Evolutionary conservation across 2,113 vertebrate species (phyloP), one percentile per base, ranked within the genome.

Genomic region (Hemiscyllium ocellatum): DNA sequence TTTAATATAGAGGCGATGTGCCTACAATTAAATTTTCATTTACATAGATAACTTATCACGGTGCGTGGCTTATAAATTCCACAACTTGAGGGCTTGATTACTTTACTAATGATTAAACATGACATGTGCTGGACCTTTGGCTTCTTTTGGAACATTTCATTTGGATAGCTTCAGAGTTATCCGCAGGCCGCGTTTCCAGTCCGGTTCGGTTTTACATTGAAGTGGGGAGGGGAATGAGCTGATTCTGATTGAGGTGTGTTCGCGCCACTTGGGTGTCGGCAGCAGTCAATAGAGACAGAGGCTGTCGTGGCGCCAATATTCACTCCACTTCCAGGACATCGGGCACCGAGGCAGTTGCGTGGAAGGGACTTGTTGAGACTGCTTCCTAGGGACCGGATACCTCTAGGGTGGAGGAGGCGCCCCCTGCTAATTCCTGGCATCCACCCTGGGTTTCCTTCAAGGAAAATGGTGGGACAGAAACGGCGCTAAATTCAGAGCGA

Each of bases 301-400:
- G 3, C 22, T 76, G 22, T 52, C 6, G 42, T 52, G 94, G 94
- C 94, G 94, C 94, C 93, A 47, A 42, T 0, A 6, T 24, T 69
- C 66, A 2, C 66, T 94, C n/a, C 66, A 29, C 50, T 70, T 42
- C 42, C 94, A 26, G 69, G 68, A 95, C 94, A 10, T 52, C 4
- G 52, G 94, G 94, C 94, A 72, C 94, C 94, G 69, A 33, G 47
- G 94, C 69, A 76, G 17, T 95, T 95, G 47, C 68, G 93, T 70
- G 93, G 93, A 95, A 37, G 68, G 42, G 93, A 72, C 69, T 95
- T 95, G 94, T 72, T 95, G 94, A 95, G 94, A 95, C 94, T 95
- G 94, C 66, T 95, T 95, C 42, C 42, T 6, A 50, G 12, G 69
- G 68, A 95, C 94, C 94, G 94, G 94, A 95, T 95, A 95, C 68